These are phyloP conservation scores for Mantis religiosa DNA, from an alignment of 2,888 invertebrate species.

Conservation along the genomic window DNA sequence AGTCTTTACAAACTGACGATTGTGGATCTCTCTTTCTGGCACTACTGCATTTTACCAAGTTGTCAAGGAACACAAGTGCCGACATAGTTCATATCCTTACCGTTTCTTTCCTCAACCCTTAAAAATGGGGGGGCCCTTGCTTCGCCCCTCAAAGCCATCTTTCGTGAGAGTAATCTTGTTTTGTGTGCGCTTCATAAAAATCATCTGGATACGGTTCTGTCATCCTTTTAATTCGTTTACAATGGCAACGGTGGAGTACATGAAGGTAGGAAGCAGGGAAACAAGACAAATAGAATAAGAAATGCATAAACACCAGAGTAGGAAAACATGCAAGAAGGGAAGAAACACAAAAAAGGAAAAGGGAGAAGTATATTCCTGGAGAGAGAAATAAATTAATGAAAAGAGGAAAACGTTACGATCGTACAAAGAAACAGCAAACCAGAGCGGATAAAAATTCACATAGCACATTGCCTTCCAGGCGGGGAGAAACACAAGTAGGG, in stretches of 20 bases:
- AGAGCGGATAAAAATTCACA: not conserved
- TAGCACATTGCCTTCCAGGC: no score
- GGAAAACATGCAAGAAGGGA: not conserved
- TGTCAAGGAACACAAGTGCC: not conserved
- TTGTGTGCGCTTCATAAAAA: not conserved
- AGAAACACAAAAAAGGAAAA: not conserved
- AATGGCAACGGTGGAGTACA: not conserved
- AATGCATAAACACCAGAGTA: not conserved
- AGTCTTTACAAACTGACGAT: not conserved
- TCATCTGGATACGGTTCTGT: not conserved
- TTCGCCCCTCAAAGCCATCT: not conserved
- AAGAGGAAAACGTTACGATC: not conserved
- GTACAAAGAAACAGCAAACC: not conserved
- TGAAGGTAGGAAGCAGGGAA: not conserved
- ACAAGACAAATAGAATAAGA: not conserved
- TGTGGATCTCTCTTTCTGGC: not conserved
- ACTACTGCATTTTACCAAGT: not conserved
- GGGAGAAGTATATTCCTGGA: not conserved
- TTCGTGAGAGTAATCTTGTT: not conserved
- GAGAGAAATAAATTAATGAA: not conserved
- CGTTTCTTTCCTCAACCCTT: not conserved
- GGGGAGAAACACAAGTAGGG: no score
- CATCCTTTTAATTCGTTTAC: not conserved
- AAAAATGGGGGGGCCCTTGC: not conserved
- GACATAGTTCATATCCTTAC: not conserved